Conservation (phyloP, 1,140 invertebrate genomes). For the Augochlora pura region DNA sequence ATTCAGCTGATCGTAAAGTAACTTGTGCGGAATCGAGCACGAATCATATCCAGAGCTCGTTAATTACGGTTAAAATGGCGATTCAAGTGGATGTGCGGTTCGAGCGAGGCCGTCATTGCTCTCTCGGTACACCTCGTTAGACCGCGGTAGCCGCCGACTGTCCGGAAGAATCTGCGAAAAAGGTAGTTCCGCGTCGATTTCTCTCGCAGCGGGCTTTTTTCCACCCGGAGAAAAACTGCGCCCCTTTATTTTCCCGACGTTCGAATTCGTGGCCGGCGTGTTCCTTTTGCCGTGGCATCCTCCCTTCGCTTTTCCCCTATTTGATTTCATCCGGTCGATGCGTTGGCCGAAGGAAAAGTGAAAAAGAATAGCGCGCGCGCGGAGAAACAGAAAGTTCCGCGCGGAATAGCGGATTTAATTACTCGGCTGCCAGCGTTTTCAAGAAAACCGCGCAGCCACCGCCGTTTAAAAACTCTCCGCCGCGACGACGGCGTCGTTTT, state of each 20-base stretch:
- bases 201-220: background rate
- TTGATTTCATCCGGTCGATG: conserved; percentile 26
- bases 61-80: conserved; percentile 19
- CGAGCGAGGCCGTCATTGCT: background rate
- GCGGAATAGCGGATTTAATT: no score
- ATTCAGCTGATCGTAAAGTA: background rate
- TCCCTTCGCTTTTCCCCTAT: conserved; percentile 21
- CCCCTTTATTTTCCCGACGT: conserved; percentile 1
- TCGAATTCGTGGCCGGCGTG: conserved; percentile 18
- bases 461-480: no score
- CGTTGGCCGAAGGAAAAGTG: background rate
- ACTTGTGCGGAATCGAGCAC: background rate
- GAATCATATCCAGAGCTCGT: background rate
- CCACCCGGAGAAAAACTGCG: no score
- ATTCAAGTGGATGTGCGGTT: background rate
- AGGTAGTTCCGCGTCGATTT: conserved; percentile 4
- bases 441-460: background rate
- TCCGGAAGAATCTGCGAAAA: conserved; percentile 1
- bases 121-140: background rate
- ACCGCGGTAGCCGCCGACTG: background rate
- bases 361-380: conserved; percentile 8
- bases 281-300: background rate
- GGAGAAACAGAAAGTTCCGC: conserved; percentile 24
- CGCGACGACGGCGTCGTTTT: no score
- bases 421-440: background rate